These are phyloP conservation scores for Crotalus adamanteus DNA, from an alignment of 2,797 vertebrate species.

Conservation along the genomic window DNA sequence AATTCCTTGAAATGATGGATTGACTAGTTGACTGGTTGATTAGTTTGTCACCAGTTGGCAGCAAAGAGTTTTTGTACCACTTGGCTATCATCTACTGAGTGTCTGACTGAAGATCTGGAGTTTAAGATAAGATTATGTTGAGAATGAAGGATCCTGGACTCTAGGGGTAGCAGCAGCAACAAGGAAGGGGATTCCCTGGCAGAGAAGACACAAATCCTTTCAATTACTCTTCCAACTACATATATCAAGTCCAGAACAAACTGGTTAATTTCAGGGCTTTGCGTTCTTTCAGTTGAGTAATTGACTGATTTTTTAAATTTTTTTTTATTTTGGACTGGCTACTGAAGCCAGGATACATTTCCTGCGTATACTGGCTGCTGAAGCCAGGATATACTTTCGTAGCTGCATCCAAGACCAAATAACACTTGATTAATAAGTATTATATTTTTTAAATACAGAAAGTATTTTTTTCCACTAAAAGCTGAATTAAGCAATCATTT, in stretches of 20 bases:
- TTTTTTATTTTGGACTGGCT: neutral
- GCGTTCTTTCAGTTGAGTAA: neutral
- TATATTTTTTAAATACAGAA: conserved; percentile 26
- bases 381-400: conserved; percentile 22
- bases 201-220: neutral
- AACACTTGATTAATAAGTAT: conserved; percentile 2
- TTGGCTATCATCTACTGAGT: neutral
- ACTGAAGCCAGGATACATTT: neutral
- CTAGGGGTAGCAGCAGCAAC: neutral
- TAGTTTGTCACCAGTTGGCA: neutral
- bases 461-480: conserved; percentile 28
- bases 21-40: neutral
- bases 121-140: neutral
- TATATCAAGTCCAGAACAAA: neutral
- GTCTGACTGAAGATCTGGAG: neutral
- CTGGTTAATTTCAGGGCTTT: neutral
- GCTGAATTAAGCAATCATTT: conserved; percentile 49
- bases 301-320: neutral
- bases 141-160: neutral
- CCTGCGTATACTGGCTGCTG: neutral
- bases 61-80: neutral
- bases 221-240: neutral
- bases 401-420: neutral
- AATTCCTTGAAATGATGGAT: neutral
- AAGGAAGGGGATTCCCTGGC: neutral